These are phyloP conservation scores for Decapterus maruadsi DNA, from an alignment of 2,797 vertebrate species.

Conservation along the genomic window DNA sequence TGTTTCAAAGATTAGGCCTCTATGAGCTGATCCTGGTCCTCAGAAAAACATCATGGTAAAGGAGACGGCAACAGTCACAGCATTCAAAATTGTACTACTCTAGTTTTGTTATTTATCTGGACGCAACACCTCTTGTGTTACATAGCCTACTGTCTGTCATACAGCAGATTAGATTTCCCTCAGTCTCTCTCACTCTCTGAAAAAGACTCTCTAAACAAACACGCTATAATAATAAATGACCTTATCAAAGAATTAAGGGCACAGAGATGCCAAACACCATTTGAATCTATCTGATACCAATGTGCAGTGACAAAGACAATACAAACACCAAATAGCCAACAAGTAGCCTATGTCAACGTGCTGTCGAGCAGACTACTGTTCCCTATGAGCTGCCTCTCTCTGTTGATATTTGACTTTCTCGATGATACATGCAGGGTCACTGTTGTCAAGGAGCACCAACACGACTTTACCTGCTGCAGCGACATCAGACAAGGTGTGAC, in stretches of 20 bases:
- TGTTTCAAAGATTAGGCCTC: constrained; percentile 16
- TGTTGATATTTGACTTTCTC: neutral
- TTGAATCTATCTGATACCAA: neutral
- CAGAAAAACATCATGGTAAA: neutral
- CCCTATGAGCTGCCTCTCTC: neutral
- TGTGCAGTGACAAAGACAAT: neutral
- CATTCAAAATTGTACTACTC: neutral
- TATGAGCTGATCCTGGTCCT: constrained; percentile 11
- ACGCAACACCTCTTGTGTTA: neutral
- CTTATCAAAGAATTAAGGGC: constrained; percentile 1
- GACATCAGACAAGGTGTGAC: constrained; percentile 51
- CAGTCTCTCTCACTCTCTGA: neutral
- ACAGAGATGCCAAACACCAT: constrained; percentile 26
- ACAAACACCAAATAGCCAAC: constrained; percentile 11
- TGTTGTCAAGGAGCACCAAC: constrained; percentile 13
- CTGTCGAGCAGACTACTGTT: neutral
- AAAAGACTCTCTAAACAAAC: neutral
- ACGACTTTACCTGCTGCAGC: constrained; percentile 59
- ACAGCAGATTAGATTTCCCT: neutral
- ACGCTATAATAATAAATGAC: neutral
- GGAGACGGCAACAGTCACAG: neutral
- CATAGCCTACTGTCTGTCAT: neutral
- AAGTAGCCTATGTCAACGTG: constrained; percentile 7
- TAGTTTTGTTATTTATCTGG: neutral
- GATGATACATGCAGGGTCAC: neutral